These are phyloP conservation scores for Penaeus monodon DNA, from an alignment of 2,888 invertebrate species.

Conservation along the genomic window DNA sequence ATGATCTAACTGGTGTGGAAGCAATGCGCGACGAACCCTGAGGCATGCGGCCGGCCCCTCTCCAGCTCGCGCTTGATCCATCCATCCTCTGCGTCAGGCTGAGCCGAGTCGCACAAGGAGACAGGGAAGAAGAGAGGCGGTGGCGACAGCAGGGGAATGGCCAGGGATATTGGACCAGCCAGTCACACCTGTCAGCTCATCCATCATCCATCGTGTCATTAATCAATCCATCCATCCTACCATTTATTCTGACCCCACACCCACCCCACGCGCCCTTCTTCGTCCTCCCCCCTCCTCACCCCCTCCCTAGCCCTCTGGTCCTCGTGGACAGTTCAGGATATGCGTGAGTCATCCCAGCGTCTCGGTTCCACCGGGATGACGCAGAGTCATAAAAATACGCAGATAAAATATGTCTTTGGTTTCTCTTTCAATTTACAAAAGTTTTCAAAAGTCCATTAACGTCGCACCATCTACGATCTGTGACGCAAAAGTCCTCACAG, in stretches of 20 bases:
- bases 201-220: constrained; percentile 55
- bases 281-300: constrained; percentile 18
- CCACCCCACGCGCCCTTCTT: constrained; percentile 23
- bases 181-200: constrained; percentile 55
- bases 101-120: background rate
- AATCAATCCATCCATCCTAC: constrained; percentile 56
- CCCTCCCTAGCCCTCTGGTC: background rate
- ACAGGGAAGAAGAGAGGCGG: constrained; percentile 17
- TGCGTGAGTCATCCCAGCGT: no score
- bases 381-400: no score
- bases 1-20: no score
- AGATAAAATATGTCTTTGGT: no score
- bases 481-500: no score
- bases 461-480: no score
- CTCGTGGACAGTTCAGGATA: background rate
- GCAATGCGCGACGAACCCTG: no score
- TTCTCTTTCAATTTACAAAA: no score
- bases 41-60: background rate
- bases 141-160: constrained; percentile 36
- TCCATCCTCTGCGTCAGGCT: background rate
- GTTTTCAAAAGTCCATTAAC: no score
- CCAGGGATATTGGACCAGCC: constrained; percentile 49
- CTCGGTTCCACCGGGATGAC: background rate
- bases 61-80: background rate
- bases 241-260: constrained; percentile 35